phyloP scores from a whole-genome alignment of 2,888 invertebrate species.

The Carcina quercana region DNA sequence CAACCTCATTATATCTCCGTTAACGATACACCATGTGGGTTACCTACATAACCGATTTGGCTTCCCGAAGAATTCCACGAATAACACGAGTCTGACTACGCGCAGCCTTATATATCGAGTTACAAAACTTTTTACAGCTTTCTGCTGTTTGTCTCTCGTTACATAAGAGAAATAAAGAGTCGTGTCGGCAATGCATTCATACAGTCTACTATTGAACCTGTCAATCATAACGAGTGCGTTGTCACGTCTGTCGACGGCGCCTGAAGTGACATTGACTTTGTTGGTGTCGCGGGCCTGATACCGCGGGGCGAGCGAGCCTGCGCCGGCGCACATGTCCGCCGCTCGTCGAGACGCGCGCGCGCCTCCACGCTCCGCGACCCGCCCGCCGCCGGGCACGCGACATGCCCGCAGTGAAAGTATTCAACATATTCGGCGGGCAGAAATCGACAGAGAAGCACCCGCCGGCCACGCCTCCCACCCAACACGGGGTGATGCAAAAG shows the following conservation, averaged over 20 bases:
- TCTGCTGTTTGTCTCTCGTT: conserved; percentile 7
- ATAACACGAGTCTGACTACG: conserved; percentile 7
- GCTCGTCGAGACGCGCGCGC: conserved; percentile 65
- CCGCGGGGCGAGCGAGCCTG: conserved; percentile 24
- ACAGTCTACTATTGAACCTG: conserved; percentile 14
- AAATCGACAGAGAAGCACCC: conserved; percentile 65
- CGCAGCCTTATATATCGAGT: conserved; percentile 8
- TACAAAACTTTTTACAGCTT: conserved; percentile 11
- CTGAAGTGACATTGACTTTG: conserved; percentile 68
- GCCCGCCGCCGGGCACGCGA: conserved; percentile 59
- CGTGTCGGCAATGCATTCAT: conserved; percentile 2
- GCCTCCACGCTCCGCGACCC: conserved; percentile 57
- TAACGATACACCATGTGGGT: conserved; percentile 13
- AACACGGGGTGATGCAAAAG: conserved; percentile 58
- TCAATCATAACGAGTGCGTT: conserved; percentile 34
- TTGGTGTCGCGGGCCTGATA: conserved; percentile 52
- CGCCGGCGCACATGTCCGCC: conserved; percentile 55
- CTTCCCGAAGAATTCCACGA: conserved; percentile 7
- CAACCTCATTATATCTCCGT: conserved; percentile 30
- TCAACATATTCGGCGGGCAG: conserved; percentile 71
- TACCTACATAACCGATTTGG: conserved; percentile 14
- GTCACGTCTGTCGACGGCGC: conserved; percentile 41
- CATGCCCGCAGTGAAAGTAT: conserved; percentile 74
- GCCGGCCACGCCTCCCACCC: conserved; percentile 41
- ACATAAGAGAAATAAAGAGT: conserved; percentile 4